Conservation (phyloP, 2,888 invertebrate species). For the Anorthoa munda region DNA sequence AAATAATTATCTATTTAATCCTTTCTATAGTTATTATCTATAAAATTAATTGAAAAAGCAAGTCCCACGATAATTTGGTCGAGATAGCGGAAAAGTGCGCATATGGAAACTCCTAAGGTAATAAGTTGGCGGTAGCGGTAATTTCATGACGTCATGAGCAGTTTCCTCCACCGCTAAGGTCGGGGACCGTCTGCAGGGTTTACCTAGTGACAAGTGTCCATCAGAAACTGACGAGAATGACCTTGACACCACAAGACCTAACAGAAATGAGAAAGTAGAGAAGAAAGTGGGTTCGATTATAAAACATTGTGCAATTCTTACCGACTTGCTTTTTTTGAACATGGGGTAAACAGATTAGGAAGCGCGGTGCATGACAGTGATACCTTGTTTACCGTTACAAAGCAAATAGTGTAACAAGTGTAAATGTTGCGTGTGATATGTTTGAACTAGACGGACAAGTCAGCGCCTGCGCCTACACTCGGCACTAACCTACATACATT, state of each 20-base stretch:
- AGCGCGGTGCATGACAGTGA: neutral
- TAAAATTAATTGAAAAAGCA: slow-evolving; percentile 24
- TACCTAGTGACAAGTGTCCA: slow-evolving; percentile 23
- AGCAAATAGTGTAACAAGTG: slow-evolving; percentile 39
- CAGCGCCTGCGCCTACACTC: slow-evolving; percentile 41
- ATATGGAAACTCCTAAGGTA: slow-evolving; percentile 53
- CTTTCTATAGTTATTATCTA: slow-evolving; percentile 15
- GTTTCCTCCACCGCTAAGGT: slow-evolving; percentile 48
- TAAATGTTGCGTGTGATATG: slow-evolving; percentile 53
- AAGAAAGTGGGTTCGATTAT: slow-evolving; percentile 49
- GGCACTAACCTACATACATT: slow-evolving; percentile 37
- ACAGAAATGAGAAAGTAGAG: slow-evolving; percentile 14
- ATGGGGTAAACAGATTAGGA: slow-evolving; percentile 24
- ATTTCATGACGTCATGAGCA: slow-evolving; percentile 58
- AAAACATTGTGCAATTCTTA: slow-evolving; percentile 56
- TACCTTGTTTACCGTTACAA: slow-evolving; percentile 13
- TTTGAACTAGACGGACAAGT: slow-evolving; percentile 14
- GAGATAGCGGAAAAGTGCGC: slow-evolving; percentile 29
- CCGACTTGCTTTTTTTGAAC: slow-evolving; percentile 9
- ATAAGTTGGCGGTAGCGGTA: slow-evolving; percentile 33
- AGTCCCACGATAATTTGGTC: neutral
- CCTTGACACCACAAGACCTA: slow-evolving; percentile 19
- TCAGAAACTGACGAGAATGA: neutral
- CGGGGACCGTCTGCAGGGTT: slow-evolving; percentile 47
- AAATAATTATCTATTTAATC: slow-evolving; percentile 38